Conservation (phyloP, 2,797 vertebrate species). For the Pseudochirops corinnae region DNA sequence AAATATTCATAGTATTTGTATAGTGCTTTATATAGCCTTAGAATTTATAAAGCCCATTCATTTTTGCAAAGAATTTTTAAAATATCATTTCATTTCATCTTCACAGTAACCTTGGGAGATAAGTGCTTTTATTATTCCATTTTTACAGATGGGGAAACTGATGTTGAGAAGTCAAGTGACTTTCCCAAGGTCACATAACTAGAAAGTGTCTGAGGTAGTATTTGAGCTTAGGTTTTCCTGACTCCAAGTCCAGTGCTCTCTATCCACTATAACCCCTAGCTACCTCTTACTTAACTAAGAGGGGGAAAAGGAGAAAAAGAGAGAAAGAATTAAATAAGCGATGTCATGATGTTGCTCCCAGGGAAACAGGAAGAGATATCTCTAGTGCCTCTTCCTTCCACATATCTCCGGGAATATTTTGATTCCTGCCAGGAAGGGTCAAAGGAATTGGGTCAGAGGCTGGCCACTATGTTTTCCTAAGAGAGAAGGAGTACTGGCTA, state of each 20-base stretch:
- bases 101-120: not conserved
- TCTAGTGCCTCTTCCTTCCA: not conserved
- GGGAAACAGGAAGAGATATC: not conserved
- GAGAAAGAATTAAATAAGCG: not conserved
- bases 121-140: not conserved
- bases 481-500: not conserved
- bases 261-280: too few relatives aligned
- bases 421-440: not conserved
- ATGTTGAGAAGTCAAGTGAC: not conserved
- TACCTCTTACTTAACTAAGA: not conserved
- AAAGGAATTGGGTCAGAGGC: not conserved
- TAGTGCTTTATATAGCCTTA: not conserved
- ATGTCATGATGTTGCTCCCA: not conserved
- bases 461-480: not conserved
- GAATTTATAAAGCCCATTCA: not conserved
- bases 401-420: not conserved
- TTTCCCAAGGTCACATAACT: not conserved
- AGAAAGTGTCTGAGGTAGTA: not conserved
- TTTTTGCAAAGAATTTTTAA: not conserved
- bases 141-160: not conserved
- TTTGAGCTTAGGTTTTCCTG: not conserved
- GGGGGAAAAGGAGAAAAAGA: too few relatives aligned
- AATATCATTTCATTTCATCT: not conserved
- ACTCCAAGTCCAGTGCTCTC: not conserved
- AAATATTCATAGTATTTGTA: not conserved